Evolutionary conservation across 2,797 vertebrate species (phyloP).

Genomic region (Euthynnus affinis): DNA sequence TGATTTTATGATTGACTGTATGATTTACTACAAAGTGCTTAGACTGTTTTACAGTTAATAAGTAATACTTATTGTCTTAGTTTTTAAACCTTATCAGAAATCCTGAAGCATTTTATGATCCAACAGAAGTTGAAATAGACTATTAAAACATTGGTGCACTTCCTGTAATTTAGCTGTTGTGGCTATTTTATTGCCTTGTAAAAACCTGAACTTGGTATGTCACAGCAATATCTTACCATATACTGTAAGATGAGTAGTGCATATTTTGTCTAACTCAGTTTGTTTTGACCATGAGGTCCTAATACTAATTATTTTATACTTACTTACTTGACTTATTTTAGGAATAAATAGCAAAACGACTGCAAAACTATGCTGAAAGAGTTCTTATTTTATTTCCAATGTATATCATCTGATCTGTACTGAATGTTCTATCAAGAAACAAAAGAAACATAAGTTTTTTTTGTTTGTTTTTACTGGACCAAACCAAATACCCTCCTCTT

Average conservation of each 20-base stretch:
- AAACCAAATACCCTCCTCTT: not conserved
- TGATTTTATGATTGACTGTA: not conserved
- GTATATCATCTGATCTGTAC: too few species aligned
- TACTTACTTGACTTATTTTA: not conserved
- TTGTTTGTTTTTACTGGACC: not conserved
- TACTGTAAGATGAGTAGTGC: not conserved
- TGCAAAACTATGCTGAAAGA: not conserved
- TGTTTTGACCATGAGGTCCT: not conserved
- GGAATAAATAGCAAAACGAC: not conserved
- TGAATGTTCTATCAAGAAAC: too few species aligned
- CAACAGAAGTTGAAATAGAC: not conserved
- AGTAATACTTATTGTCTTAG: not conserved
- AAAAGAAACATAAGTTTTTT: too few species aligned
- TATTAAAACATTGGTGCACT: not conserved
- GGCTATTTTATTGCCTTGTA: not conserved
- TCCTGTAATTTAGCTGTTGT: not conserved
- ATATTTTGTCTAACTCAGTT: not conserved
- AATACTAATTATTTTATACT: not conserved
- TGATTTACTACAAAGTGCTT: not conserved
- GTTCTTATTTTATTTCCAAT: not conserved
- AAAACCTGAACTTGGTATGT: not conserved
- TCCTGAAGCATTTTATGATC: not conserved
- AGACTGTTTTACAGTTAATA: conserved; percentile 5
- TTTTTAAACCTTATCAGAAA: not conserved
- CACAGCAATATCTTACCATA: not conserved